Percentiles rank a stretch among this genome's conserved stretches.
Conservation (phyloP, 2,797 vertebrate species). For the Cephalopachus bancanus region DNA sequence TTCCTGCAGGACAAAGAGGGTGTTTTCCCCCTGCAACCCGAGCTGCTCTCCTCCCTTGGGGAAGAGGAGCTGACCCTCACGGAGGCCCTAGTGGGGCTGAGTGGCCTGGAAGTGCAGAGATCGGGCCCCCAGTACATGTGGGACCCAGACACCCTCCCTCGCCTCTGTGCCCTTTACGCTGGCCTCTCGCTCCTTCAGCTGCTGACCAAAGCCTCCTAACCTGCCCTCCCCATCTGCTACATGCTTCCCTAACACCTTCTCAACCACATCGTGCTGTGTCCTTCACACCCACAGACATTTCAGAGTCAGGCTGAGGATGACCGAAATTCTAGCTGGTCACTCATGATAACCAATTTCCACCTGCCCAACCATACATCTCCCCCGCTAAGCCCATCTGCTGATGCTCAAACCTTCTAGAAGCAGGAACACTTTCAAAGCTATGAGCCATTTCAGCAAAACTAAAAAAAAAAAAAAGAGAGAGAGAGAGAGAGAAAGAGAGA, state of each 20-base stretch:
- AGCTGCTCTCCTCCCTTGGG: constrained; percentile 62
- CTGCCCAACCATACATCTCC: neutral
- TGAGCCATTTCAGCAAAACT: constrained; percentile 47
- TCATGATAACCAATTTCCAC: neutral
- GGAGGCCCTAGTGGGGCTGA: constrained; percentile 78
- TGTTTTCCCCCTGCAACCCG: neutral
- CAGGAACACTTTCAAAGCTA: constrained; percentile 1
- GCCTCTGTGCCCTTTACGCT: constrained; percentile 79
- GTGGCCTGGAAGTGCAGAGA: constrained; percentile 82
- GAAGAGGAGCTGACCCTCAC: constrained; percentile 79
- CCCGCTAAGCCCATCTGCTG: neutral
- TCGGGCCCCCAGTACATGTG: constrained; percentile 51
- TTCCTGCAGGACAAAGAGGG: neutral
- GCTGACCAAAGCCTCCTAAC: constrained; percentile 75
- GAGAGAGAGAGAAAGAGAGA: too few species aligned
- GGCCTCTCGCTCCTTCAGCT: constrained; percentile 73
- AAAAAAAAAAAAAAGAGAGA: neutral
- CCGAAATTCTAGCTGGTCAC: neutral
- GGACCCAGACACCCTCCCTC: constrained; percentile 39
- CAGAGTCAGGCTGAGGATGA: constrained; percentile 17
- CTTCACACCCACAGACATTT: neutral
- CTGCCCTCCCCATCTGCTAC: neutral
- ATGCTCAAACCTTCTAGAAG: constrained; percentile 9
- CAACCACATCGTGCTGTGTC: neutral
- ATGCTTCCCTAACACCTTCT: neutral